phyloP scores from a whole-genome alignment of 1,140 invertebrate genomes.

The Elymnias hypermnestra region DNA sequence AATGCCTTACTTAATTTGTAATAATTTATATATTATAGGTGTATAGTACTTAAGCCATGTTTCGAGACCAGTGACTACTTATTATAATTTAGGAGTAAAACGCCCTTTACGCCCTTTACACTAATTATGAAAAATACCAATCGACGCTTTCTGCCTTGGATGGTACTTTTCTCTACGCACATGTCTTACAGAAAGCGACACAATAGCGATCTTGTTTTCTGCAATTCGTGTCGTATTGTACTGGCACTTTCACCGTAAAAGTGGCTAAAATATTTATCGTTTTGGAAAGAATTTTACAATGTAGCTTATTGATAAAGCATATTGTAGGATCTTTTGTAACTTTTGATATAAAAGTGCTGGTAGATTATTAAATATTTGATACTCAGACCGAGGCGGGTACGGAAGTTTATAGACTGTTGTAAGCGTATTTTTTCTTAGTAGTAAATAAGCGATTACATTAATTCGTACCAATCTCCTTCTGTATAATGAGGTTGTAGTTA shows the following conservation, averaged over 20 bases:
- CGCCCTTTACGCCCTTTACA: constrained; percentile 46
- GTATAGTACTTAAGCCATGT: constrained; percentile 76
- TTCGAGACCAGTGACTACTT: constrained; percentile 71
- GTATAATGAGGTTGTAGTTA: constrained; percentile 64
- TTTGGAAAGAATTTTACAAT: constrained; percentile 64
- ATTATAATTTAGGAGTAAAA: constrained; percentile 73
- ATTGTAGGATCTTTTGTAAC: constrained; percentile 70
- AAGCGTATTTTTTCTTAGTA: constrained; percentile 31
- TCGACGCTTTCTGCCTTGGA: constrained; percentile 60
- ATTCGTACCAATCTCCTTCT: constrained; percentile 67
- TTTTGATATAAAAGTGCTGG: constrained; percentile 74
- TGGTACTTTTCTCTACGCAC: constrained; percentile 50
- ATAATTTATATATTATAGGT: constrained; percentile 76
- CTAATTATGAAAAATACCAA: constrained; percentile 52
- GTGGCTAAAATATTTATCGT: constrained; percentile 48
- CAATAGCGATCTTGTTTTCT: constrained; percentile 55
- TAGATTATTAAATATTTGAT: constrained; percentile 47
- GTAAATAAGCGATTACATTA: constrained; percentile 51
- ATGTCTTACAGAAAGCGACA: constrained; percentile 65
- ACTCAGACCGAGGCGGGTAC: constrained; percentile 62
- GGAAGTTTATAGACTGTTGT: constrained; percentile 56
- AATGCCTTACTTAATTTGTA: constrained; percentile 75
- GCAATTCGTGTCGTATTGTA: constrained; percentile 47
- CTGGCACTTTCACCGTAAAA: constrained; percentile 60
- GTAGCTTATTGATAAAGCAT: constrained; percentile 50